phyloP scores from a whole-genome alignment of 2,797 vertebrate genomes.

The Phaenicophaeus curvirostris region DNA sequence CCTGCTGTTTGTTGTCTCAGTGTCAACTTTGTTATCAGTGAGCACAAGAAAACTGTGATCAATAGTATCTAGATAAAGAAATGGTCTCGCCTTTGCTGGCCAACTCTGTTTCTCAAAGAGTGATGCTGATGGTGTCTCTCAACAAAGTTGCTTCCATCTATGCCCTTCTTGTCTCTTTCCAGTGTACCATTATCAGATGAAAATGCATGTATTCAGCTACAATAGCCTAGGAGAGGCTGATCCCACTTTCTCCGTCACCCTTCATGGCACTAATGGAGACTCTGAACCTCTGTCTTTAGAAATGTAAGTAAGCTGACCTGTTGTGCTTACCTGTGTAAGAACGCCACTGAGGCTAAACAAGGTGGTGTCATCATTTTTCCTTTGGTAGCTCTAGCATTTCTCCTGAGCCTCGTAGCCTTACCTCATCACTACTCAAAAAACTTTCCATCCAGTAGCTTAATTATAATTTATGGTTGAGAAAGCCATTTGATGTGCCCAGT shows the following conservation, averaged over 20 bases:
- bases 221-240: constrained; percentile 78
- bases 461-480: not conserved
- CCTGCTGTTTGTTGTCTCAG: not conserved
- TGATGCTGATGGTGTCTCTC: rapidly evolving
- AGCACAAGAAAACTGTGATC: not conserved
- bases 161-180: not conserved
- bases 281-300: constrained; percentile 82
- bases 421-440: not conserved
- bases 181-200: constrained; percentile 98
- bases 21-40: not conserved
- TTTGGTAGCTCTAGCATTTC: no score
- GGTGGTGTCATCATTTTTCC: not conserved
- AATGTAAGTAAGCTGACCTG: constrained; percentile 82
- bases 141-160: not conserved
- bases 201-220: constrained; percentile 94
- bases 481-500: not conserved
- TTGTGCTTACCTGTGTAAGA: not conserved
- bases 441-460: not conserved
- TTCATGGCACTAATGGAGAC: constrained; percentile 84
- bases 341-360: not conserved
- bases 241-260: constrained; percentile 85
- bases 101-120: not conserved
- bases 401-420: not conserved
- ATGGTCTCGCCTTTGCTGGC: not conserved
- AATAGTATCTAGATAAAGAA: not conserved